A percentile compares a stretch with the other conserved stretches of the same genome.
Evolutionary conservation across 2,113 vertebrate genomes (phyloP).

Genomic region (Oreochromis aureus): DNA sequence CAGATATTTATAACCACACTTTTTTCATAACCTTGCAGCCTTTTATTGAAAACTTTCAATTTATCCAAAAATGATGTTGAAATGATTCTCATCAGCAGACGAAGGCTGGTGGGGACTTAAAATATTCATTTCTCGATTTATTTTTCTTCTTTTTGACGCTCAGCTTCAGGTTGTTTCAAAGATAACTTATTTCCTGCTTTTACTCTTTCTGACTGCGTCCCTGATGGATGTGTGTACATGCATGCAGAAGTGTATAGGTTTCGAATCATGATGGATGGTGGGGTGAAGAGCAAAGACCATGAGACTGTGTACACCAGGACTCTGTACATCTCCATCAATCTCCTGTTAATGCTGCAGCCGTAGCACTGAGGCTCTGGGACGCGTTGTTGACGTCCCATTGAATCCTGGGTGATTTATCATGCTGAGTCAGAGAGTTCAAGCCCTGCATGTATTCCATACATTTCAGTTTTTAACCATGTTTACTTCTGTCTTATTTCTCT

Average conservation of each 20-base stretch:
- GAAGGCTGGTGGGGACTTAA: neutral
- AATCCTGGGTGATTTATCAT: constrained; percentile 57
- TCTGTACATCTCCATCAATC: constrained; percentile 49
- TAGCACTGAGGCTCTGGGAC: constrained; percentile 36
- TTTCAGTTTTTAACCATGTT: neutral
- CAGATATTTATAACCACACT: neutral
- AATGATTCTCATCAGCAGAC: neutral
- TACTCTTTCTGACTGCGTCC: neutral
- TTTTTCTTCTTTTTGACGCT: neutral
- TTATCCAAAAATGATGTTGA: neutral
- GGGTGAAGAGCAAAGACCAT: constrained; percentile 38
- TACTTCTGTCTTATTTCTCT: neutral
- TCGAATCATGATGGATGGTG: constrained; percentile 46
- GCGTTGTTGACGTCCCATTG: constrained; percentile 38
- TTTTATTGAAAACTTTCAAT: neutral
- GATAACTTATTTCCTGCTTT: constrained; percentile 26
- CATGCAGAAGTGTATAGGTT: neutral
- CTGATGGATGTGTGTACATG: constrained; percentile 44
- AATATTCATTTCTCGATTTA: constrained; percentile 9
- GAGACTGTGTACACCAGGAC: constrained; percentile 27
- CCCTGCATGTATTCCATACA: neutral
- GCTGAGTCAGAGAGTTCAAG: constrained; percentile 10
- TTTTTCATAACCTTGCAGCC: neutral
- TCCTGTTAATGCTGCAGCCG: constrained; percentile 39
- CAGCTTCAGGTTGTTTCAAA: neutral